Evolutionary conservation across 2,797 vertebrate genomes (phyloP).

Genomic region (Sebastes hubbsi): DNA sequence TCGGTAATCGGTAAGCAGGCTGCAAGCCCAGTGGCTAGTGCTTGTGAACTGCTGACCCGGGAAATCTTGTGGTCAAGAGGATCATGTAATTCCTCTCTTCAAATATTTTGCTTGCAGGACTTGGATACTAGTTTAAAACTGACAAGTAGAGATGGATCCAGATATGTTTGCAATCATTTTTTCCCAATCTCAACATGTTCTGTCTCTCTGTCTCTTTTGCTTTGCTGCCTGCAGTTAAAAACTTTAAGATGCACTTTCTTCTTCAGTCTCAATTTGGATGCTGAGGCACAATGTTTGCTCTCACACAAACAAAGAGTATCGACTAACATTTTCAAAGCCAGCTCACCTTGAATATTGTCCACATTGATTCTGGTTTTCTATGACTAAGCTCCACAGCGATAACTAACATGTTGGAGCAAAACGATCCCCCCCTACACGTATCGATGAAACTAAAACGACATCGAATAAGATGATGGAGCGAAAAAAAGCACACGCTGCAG

Average conservation of each 20-base stretch:
- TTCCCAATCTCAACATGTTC: not conserved
- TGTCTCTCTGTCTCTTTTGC: not conserved
- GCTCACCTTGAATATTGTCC: conserved; percentile 19
- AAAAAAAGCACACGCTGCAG: conserved; percentile 32
- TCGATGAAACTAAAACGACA: conserved; percentile 26
- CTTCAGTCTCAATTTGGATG: not conserved
- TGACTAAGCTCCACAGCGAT: not conserved
- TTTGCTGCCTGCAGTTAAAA: not conserved
- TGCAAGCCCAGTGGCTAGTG: not conserved
- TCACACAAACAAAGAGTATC: not conserved
- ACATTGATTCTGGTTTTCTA: not conserved
- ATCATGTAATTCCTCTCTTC: not conserved
- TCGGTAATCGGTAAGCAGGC: conserved; percentile 12
- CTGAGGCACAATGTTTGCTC: not conserved
- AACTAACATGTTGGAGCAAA: not conserved
- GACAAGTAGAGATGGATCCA: not conserved
- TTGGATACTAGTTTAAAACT: not conserved
- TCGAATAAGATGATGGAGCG: conserved; percentile 38
- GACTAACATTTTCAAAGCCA: conserved; percentile 10
- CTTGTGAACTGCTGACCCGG: conserved; percentile 35
- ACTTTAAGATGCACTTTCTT: not conserved
- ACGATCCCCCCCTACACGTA: conserved; percentile 1
- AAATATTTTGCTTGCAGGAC: not conserved
- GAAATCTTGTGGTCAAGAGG: not conserved
- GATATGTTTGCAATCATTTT: not conserved